These are phyloP conservation scores for Argyrosomus japonicus DNA, from an alignment of 2,113 vertebrate species.

Conservation along the genomic window DNA sequence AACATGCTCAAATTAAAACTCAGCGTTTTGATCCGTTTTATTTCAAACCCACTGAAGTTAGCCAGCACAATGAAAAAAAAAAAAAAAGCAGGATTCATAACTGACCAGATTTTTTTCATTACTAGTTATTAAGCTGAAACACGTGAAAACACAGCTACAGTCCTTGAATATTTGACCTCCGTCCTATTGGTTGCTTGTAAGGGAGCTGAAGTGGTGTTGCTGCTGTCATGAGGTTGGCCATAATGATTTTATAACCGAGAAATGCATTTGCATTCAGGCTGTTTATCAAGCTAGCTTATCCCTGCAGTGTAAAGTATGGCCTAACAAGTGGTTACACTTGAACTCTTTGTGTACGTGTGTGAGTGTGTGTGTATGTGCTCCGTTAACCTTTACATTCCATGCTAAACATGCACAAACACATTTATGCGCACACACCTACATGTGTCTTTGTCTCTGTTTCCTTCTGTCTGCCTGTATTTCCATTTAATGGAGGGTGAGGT, in stretches of 20 bases:
- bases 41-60: not conserved
- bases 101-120: not conserved
- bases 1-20: not conserved
- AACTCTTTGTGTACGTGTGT: conserved; percentile 25
- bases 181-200: not conserved
- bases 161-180: conserved; percentile 30
- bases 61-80: too few relatives aligned
- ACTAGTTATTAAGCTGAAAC: not conserved
- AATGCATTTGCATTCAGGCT: conserved; percentile 21
- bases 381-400: conserved; percentile 19
- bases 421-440: conserved; percentile 13
- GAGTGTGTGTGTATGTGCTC: not conserved
- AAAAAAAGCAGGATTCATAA: not conserved
- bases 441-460: conserved; percentile 64
- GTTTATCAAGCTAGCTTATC: conserved; percentile 22
- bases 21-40: not conserved
- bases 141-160: not conserved
- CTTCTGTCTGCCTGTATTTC: conserved; percentile 56
- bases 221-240: not conserved
- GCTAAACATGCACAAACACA: conserved; percentile 29
- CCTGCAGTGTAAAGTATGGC: conserved; percentile 33
- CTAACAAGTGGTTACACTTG: conserved; percentile 58
- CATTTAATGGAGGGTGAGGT: conserved; percentile 44
- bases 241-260: conserved; percentile 42
- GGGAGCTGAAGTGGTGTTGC: conserved; percentile 9